Evolutionary conservation across 2,113 vertebrate genomes (phyloP).

Genomic region (Capricornis sumatraensis): DNA sequence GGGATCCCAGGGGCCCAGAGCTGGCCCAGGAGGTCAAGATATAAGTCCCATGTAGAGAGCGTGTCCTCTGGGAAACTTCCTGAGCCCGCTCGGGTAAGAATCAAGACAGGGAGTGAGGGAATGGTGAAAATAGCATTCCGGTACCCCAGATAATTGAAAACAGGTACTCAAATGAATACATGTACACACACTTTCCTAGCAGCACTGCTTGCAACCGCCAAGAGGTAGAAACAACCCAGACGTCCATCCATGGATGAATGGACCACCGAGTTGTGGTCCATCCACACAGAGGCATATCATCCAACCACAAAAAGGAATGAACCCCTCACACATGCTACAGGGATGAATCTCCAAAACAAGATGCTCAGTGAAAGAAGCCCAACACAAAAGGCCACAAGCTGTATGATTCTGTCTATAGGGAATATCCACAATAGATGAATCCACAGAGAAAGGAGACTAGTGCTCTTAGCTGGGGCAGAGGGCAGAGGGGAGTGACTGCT

Average conservation of each 20-base stretch:
- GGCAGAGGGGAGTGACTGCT: neutral
- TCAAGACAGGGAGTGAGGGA: neutral
- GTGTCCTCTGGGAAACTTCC: neutral
- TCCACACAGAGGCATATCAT: accelerated
- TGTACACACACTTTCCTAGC: accelerated
- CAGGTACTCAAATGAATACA: neutral
- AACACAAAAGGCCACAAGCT: neutral
- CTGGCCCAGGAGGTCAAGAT: neutral
- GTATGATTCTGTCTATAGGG: accelerated
- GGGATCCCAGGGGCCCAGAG: accelerated
- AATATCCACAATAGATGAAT: neutral
- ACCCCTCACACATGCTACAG: accelerated
- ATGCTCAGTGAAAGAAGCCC: neutral
- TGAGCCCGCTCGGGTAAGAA: neutral
- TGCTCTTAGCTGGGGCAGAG: neutral
- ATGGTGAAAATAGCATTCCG: neutral
- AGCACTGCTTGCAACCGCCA: neutral
- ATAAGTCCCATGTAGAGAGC: neutral
- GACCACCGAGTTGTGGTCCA: neutral
- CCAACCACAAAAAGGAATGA: neutral
- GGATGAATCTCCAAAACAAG: neutral
- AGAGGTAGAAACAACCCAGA: neutral
- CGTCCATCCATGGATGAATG: accelerated
- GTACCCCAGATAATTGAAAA: neutral
- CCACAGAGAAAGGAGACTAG: neutral